Conservation (phyloP, 2,113 vertebrate species). For the Dolichotis patagonum region DNA sequence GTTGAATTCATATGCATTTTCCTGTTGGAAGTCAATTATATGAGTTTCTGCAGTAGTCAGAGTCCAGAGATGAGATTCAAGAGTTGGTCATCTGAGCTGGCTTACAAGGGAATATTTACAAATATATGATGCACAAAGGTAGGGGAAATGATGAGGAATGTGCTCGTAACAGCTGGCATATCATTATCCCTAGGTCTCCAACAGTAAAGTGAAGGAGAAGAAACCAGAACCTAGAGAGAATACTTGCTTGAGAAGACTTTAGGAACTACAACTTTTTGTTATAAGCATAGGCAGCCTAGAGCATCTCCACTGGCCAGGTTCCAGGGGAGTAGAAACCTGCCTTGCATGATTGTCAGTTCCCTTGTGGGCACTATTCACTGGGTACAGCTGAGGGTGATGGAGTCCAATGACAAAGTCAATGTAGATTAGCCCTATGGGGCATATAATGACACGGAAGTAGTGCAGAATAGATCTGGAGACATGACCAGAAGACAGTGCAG, state of each 20-base stretch:
- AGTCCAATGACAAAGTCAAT: background rate
- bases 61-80: background rate
- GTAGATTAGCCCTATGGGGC: background rate
- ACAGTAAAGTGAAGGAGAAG: background rate
- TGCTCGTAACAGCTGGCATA: background rate
- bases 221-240: background rate
- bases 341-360: background rate
- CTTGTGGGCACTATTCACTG: background rate
- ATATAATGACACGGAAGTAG: background rate
- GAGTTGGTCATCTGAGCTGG: background rate
- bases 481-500: background rate
- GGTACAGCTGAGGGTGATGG: background rate
- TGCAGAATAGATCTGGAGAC: background rate
- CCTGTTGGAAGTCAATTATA: background rate
- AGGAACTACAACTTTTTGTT: background rate
- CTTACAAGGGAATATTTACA: background rate
- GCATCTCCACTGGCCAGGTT: background rate
- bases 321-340: background rate
- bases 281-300: background rate
- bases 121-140: background rate
- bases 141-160: background rate
- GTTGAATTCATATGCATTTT: background rate
- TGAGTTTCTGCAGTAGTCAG: background rate
- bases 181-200: background rate
- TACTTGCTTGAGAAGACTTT: background rate